Evolutionary conservation across 2,113 vertebrate species (phyloP).

Genomic region (Oreochromis aureus): DNA sequence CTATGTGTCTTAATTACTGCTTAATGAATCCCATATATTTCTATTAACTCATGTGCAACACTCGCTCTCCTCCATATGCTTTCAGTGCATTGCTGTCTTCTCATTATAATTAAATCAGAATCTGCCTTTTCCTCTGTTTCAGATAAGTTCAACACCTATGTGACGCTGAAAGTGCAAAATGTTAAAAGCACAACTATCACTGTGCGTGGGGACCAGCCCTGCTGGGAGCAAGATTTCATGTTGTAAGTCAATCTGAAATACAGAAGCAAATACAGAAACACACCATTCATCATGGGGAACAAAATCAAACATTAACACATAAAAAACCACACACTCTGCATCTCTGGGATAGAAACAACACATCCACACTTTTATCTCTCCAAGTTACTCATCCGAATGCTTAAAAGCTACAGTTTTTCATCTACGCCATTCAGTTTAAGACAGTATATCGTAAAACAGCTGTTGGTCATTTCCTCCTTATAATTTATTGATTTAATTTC

Average conservation of each 20-base stretch:
- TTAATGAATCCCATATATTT: not conserved
- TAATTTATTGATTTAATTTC: conserved; percentile 44
- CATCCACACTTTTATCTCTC: not conserved
- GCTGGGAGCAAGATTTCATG: conserved; percentile 81
- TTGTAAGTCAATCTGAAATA: conserved; percentile 65
- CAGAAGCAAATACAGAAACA: not conserved
- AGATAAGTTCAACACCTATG: conserved; percentile 78
- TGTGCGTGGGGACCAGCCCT: conserved; percentile 73
- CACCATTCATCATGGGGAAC: not conserved
- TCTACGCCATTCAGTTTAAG: not conserved
- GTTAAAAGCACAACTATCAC: conserved; percentile 79
- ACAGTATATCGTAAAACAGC: not conserved
- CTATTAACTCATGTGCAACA: not conserved
- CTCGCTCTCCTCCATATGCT: not conserved
- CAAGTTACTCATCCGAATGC: not conserved
- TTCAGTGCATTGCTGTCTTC: not conserved
- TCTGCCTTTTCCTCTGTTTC: conserved; percentile 8
- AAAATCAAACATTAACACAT: not conserved
- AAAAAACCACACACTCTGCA: not conserved
- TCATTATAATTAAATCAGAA: not conserved
- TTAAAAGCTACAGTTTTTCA: not conserved
- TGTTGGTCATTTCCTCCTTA: conserved; percentile 25
- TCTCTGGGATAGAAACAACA: not conserved
- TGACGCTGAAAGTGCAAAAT: conserved; percentile 79
- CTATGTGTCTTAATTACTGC: not conserved